These are phyloP conservation scores for Rhineura floridana DNA, from an alignment of 2,113 vertebrate genomes.

Conservation along the genomic window DNA sequence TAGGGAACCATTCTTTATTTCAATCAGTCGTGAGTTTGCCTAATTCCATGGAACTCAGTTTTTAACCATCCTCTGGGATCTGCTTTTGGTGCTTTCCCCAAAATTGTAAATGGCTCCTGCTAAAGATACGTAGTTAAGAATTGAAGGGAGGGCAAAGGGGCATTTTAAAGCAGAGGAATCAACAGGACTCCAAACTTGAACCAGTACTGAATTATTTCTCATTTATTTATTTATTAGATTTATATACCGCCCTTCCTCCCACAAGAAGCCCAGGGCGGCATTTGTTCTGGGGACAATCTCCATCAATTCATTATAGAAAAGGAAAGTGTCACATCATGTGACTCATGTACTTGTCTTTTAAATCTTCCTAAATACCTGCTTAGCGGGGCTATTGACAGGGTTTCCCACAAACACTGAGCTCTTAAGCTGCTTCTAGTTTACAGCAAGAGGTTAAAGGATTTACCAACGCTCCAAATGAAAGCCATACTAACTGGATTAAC, in stretches of 20 bases:
- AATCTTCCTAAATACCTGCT: slow-evolving; percentile 60
- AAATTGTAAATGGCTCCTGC: neutral
- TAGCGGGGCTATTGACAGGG: slow-evolving; percentile 61
- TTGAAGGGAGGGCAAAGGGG: neutral
- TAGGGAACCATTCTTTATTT: neutral
- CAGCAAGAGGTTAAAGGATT: slow-evolving; percentile 75
- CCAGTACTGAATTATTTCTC: slow-evolving; percentile 35
- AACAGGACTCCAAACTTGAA: neutral
- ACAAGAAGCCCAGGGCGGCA: too few relatives aligned
- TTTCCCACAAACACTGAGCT: slow-evolving; percentile 65
- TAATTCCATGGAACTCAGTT: neutral
- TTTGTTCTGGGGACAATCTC: slow-evolving; percentile 36
- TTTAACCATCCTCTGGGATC: neutral
- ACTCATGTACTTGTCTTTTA: slow-evolving; percentile 56
- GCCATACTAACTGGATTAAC: slow-evolving; percentile 78
- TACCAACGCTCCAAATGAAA: slow-evolving; percentile 75
- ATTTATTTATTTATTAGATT: too few relatives aligned
- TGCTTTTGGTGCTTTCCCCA: neutral
- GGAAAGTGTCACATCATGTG: slow-evolving; percentile 39
- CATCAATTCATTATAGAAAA: slow-evolving; percentile 57
- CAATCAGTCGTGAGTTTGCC: neutral
- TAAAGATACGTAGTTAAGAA: neutral
- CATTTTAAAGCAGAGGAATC: slow-evolving; percentile 12
- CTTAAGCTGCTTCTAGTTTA: slow-evolving; percentile 65
- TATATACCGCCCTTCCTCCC: too few relatives aligned